Evolutionary conservation across 2,797 vertebrate genomes (phyloP), one percentile per base, ranked within the genome.

Genomic region (Bryconaethiops microstoma): DNA sequence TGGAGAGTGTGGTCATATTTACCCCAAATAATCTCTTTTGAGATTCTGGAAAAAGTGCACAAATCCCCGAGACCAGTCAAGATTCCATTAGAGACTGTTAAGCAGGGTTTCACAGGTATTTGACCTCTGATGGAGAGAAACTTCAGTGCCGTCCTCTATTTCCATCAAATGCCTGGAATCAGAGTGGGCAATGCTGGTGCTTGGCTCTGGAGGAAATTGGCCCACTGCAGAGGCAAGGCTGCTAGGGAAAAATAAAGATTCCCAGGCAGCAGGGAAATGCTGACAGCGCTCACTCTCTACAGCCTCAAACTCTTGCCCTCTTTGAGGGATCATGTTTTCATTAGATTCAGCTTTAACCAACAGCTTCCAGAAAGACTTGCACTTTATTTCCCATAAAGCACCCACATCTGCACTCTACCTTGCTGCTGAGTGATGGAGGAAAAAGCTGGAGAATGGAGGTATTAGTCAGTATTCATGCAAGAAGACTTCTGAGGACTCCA

Each of bases 51-150:
- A n/a, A n/a, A n/a, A n/a, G n/a, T n/a, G n/a, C n/a, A n/a, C n/a
- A n/a, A n/a, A n/a, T n/a, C n/a, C n/a, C n/a, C n/a, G 39, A 59
- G 35, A 5, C 9, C 70, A 57, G 74, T 67, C 48, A 57, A 16
- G 39, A 74, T 65, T 79, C 70, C 54, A 79, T 67, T 67, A 74
- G 19, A 65, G 14, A 16, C n/a, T 42, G 60, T 54, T 74, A 65
- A 71, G 29, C 25, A 55, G 62, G 70, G 45, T 74, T 79, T 79
- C 63, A 55, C 40, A 62, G 60, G 50, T 74, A 50, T 62, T 79
- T 67, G 62, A 73, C 50, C 60, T 67, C 78, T 67, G 74, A 74
- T 79, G 62, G 48, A 74, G 78, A 79, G 35, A 79, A 72, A 79
- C 71, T 57, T 40, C 25, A 10, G 45, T 72, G 68, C 54, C 45